Base-by-base conservation (phyloP, 2,797 vertebrate species). In the Acrossocheilus fasciatus region DNA sequence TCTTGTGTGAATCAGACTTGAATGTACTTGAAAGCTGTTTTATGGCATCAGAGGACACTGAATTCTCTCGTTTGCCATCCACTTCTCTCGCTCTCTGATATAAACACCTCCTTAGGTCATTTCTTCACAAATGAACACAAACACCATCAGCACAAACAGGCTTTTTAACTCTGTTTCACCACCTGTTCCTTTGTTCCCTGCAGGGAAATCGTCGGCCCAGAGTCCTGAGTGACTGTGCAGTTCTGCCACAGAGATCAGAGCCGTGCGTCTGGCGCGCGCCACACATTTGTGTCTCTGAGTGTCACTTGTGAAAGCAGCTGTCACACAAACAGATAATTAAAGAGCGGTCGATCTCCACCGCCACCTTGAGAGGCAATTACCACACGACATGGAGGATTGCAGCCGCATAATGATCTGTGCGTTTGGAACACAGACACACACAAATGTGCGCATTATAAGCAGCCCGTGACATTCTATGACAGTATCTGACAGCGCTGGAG, bases 301-400 rank as follows among this genome's bases (percentile, higher is more conserved):
- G 82, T 89, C 87, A 88, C 69, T 88, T 76, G 74, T 62, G 52
- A 54, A 83, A 86, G 84, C 62, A 41, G 15, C 52, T 90, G 82
- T 88, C 89, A 90, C 1, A 4, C 76, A 70, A 89, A 70, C n/a
- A 15, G 82, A 66, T 86, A 70, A 52, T 72, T 90, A 86, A 76
- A 81, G 82, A 88, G 91, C 81, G 68, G 72, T 85, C 82, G 92
- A 86, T 77, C 68, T 45, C 75, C 74, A 54, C 30, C 45, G 4
- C 77, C 82, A 76, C 70, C 77, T 76, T 72, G 43, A 77, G 89
- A 91, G 92, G 89, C 91, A 93, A 94, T 94, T 94, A 94, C 89
- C 73, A 91, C 69, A 87, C 88, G 89, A 91, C 88, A 82, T 88
- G 88, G 91, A 92, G 90, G 90, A 50, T 86, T 89, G 92, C 87